phyloP scores from a whole-genome alignment of 2,113 vertebrate species.

The Saccopteryx bilineata region DNA sequence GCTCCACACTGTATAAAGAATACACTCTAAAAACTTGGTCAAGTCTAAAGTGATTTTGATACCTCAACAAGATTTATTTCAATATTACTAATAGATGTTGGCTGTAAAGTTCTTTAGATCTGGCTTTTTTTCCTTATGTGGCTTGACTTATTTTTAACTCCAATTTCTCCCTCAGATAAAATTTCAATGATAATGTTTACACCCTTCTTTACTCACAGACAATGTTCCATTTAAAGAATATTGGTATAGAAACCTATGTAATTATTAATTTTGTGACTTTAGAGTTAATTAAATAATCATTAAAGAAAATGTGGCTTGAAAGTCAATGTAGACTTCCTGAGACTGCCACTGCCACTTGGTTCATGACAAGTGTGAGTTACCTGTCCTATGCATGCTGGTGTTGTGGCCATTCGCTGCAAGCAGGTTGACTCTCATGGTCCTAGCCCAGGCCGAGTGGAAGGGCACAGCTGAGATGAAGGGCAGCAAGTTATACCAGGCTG shows the following conservation, averaged over 20 bases:
- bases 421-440: conserved; percentile 76
- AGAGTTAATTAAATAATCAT: not conserved
- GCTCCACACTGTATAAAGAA: not conserved
- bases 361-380: not conserved
- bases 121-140: not conserved
- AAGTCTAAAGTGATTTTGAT: not conserved
- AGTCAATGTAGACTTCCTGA: not conserved
- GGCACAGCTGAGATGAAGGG: conserved; percentile 66
- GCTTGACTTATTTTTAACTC: not conserved
- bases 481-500: conserved; percentile 72
- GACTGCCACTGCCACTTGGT: accelerated
- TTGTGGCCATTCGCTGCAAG: conserved; percentile 86
- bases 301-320: conserved; percentile 5
- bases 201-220: not conserved
- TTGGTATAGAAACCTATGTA: not conserved
- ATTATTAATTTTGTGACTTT: not conserved
- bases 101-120: not conserved
- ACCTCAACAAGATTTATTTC: not conserved
- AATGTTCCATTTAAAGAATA: not conserved
- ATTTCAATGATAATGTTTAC: not conserved
- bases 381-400: conserved; percentile 84
- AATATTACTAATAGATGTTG: not conserved
- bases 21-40: not conserved
- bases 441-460: conserved; percentile 81
- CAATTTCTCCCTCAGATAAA: not conserved